Evolutionary conservation across 2,888 invertebrate genomes (phyloP).

Genomic region (Xestia c-nigrum): DNA sequence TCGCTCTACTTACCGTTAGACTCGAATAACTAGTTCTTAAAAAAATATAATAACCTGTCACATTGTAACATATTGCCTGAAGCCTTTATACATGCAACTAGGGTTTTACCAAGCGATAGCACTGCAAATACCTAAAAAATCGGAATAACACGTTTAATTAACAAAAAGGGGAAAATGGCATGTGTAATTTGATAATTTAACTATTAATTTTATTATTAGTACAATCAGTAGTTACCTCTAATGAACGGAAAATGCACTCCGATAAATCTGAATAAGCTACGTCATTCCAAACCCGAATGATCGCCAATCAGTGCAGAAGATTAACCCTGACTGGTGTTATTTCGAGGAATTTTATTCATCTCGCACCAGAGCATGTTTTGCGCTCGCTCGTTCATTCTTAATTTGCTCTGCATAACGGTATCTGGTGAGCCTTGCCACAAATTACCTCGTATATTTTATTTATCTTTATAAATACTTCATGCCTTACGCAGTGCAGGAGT

Average conservation of each 20-base stretch:
- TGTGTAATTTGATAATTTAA: constrained; percentile 7
- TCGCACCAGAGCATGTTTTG: constrained; percentile 47
- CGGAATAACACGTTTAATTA: constrained; percentile 13
- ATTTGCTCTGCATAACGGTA: constrained; percentile 65
- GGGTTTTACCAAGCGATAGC: constrained; percentile 15
- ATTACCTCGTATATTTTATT: constrained; percentile 53
- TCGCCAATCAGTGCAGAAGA: constrained; percentile 41
- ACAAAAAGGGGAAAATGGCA: constrained; percentile 12
- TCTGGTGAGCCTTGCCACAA: constrained; percentile 54
- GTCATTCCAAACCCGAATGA: constrained; percentile 22
- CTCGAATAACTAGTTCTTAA: constrained; percentile 54
- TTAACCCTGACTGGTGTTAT: constrained; percentile 23
- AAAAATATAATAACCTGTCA: constrained; percentile 16
- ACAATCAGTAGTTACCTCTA: not conserved
- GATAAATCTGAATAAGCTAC: constrained; percentile 11
- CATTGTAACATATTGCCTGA: not conserved
- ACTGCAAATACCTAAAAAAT: not conserved
- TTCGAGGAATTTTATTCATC: constrained; percentile 44
- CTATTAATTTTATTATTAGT: not conserved
- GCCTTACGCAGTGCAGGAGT: constrained; percentile 7
- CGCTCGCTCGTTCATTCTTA: constrained; percentile 54
- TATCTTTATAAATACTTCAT: constrained; percentile 30
- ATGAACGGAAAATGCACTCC: constrained; percentile 11
- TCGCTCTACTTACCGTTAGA: constrained; percentile 65
- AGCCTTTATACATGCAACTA: not conserved